These are phyloP conservation scores for Tribolium freemani DNA, from an alignment of 2,888 invertebrate genomes.

Conservation along the genomic window DNA sequence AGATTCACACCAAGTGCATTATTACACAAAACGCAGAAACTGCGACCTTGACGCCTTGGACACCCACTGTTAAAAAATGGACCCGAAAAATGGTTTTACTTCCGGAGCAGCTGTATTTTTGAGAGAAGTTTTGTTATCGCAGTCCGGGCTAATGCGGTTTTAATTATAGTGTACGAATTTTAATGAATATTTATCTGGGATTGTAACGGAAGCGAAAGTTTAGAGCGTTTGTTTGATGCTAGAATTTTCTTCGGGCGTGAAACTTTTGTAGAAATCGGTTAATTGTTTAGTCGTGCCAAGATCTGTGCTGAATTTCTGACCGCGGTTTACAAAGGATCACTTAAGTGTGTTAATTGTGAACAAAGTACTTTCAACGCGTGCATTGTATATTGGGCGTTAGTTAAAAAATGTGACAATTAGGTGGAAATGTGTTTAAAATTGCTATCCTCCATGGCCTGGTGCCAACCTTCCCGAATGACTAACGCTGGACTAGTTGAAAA, in stretches of 20 bases:
- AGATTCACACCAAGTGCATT: conserved; percentile 15
- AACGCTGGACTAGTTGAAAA: conserved; percentile 12
- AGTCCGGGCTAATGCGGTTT: conserved; percentile 6
- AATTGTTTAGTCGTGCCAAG: neutral
- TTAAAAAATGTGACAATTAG: neutral
- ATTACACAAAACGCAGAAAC: neutral
- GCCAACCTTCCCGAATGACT: conserved; percentile 7
- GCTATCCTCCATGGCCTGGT: conserved; percentile 23
- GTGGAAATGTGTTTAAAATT: neutral
- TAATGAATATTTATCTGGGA: conserved; percentile 12
- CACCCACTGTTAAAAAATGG: neutral
- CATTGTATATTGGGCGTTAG: neutral
- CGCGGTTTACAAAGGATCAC: neutral
- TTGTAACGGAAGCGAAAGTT: neutral
- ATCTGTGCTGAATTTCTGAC: neutral
- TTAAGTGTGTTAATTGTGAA: neutral
- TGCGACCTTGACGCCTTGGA: neutral
- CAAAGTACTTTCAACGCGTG: neutral
- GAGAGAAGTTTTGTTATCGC: too few relatives aligned
- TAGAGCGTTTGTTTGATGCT: conserved; percentile 1
- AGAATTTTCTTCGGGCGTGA: neutral
- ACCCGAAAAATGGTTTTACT: too few relatives aligned
- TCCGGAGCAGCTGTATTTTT: too few relatives aligned
- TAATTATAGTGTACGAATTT: conserved; percentile 15
- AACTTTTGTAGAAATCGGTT: neutral